Evolutionary conservation across 2,797 vertebrate species (phyloP).

Genomic region (Champsocephalus gunnari): DNA sequence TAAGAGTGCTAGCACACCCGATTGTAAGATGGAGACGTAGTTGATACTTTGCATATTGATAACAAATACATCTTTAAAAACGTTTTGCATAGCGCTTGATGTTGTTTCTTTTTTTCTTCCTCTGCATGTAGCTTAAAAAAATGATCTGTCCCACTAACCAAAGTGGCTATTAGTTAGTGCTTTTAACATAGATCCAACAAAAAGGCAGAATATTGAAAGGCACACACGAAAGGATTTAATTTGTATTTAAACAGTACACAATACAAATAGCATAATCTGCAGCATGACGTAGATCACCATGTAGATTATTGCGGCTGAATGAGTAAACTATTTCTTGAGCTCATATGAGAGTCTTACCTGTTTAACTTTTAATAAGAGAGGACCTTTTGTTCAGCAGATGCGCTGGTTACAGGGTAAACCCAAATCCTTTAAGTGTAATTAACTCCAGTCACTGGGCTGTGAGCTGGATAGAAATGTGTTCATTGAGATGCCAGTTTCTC

Average conservation of each 20-base stretch:
- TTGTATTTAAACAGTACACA: background rate
- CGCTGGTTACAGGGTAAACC: background rate
- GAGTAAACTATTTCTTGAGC: too few species aligned
- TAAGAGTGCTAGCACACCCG: background rate
- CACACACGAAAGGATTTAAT: background rate
- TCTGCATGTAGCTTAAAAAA: background rate
- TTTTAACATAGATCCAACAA: background rate
- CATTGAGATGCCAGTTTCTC: background rate
- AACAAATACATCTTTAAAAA: background rate
- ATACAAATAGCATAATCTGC: constrained; percentile 18
- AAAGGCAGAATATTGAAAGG: background rate
- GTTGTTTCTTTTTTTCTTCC: background rate
- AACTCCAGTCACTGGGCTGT: too few species aligned
- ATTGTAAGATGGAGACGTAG: background rate
- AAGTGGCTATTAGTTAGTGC: constrained; percentile 7
- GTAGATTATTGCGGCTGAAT: constrained; percentile 1
- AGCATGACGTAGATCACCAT: constrained; percentile 20
- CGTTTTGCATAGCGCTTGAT: background rate
- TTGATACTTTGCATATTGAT: background rate
- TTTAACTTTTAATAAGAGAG: constrained; percentile 1
- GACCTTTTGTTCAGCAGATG: constrained; percentile 1
- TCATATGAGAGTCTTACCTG: too few species aligned
- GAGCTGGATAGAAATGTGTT: background rate
- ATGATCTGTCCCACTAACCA: background rate
- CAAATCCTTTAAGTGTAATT: too few species aligned